These are phyloP conservation scores for Paraplagusia blochii DNA, from an alignment of 2,113 vertebrate genomes.

Conservation along the genomic window DNA sequence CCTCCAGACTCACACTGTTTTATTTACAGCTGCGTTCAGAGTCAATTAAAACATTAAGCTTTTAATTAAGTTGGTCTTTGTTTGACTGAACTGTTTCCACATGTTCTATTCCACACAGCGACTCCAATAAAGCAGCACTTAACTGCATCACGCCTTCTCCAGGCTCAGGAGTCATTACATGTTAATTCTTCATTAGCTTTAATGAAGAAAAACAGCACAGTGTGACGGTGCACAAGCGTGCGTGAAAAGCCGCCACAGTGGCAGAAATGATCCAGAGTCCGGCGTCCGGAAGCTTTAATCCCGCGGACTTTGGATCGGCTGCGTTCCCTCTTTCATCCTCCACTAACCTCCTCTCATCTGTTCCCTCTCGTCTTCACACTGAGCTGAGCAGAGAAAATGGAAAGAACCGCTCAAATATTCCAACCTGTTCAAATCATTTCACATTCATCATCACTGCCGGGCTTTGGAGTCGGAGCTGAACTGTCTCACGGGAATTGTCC, in stretches of 20 bases:
- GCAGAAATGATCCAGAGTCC: background rate
- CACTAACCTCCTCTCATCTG: conserved; percentile 1
- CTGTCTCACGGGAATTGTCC: too few species aligned
- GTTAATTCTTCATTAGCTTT: background rate
- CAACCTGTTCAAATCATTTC: background rate
- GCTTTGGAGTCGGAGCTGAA: too few species aligned
- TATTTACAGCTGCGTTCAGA: background rate
- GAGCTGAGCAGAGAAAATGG: background rate
- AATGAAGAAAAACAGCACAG: background rate
- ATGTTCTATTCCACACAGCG: background rate
- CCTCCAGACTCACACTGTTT: too few species aligned
- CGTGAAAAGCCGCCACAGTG: background rate
- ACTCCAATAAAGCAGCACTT: too few species aligned
- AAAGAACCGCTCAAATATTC: background rate
- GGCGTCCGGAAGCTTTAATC: background rate
- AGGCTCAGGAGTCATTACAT: background rate
- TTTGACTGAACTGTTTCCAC: background rate
- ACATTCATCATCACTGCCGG: background rate
- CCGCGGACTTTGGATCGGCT: background rate
- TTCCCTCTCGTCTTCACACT: background rate
- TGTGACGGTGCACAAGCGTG: background rate
- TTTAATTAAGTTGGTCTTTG: background rate
- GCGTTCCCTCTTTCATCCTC: background rate
- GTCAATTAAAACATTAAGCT: background rate
- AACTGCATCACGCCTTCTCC: background rate